phyloP scores from a whole-genome alignment of 2,113 vertebrate genomes.

The Stomatorhinus ivindoensis region DNA sequence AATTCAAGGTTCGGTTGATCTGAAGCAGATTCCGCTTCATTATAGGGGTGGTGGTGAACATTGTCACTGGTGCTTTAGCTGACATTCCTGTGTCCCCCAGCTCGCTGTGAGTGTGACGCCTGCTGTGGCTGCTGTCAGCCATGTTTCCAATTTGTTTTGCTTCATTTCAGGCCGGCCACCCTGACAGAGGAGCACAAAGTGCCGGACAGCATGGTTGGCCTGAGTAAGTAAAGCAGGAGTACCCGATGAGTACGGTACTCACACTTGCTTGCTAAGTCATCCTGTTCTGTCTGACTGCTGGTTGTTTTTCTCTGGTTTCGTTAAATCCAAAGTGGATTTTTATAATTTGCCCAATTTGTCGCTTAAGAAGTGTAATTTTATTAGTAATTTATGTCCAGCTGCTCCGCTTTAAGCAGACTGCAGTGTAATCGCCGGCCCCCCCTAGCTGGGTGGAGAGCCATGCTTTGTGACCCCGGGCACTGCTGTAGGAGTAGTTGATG shows the following conservation, averaged over 20 bases:
- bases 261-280: background rate
- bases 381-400: background rate
- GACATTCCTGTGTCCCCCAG: background rate
- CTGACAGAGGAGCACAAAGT: conserved; percentile 81
- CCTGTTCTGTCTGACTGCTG: background rate
- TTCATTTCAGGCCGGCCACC: conserved; percentile 52
- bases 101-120: background rate
- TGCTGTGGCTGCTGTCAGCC: background rate
- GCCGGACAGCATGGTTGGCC: conserved; percentile 87
- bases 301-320: background rate
- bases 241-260: background rate
- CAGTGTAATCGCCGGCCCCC: background rate
- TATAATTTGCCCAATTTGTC: background rate
- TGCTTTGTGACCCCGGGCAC: background rate
- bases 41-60: background rate
- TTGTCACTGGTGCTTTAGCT: background rate
- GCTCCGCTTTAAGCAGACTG: background rate
- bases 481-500: background rate
- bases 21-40: background rate
- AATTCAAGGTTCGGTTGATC: background rate
- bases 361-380: background rate
- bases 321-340: background rate
- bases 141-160: background rate
- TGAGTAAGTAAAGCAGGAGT: conserved; percentile 70
- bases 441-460: background rate